phyloP scores from a whole-genome alignment of 30 jellyfish, hydroid and myxozoan species.

The Turritopsis rubra region DNA sequence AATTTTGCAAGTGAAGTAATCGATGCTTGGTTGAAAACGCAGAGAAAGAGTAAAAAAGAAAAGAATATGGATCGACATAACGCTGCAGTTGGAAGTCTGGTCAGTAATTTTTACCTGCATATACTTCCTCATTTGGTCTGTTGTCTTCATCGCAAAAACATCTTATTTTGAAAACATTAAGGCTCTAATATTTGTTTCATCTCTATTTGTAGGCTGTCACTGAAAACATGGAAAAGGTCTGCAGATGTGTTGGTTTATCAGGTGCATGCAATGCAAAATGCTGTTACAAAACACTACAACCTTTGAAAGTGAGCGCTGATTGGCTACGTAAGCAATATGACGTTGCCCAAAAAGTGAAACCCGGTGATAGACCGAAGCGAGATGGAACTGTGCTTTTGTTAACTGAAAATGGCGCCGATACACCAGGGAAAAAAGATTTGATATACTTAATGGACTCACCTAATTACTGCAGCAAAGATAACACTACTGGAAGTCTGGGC shows the following conservation, averaged over 20 bases:
- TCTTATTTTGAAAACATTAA: too few species aligned
- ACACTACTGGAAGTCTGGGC: conserved; percentile 71
- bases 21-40: conserved; percentile 18
- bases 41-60: conserved; percentile 56
- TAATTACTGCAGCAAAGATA: conserved; percentile 68
- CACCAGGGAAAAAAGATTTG: conserved; percentile 35
- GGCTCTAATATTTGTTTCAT: not conserved
- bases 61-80: conserved; percentile 80
- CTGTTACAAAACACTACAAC: conserved; percentile 64
- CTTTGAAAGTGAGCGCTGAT: conserved; percentile 22
- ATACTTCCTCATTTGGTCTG: not conserved
- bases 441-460: conserved; percentile 77
- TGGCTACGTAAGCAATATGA: conserved; percentile 22
- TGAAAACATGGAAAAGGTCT: conserved; percentile 43
- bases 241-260: conserved; percentile 88
- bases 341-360: conserved; percentile 23
- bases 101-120: conserved; percentile 2
- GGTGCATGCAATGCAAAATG: conserved; percentile 84
- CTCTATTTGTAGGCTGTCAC: conserved; percentile 44
- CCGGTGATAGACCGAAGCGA: conserved; percentile 9
- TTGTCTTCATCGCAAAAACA: not conserved
- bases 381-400: conserved; percentile 13
- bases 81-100: conserved; percentile 73
- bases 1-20: conserved; percentile 22
- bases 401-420: conserved; percentile 3